Evolutionary conservation across 2,797 vertebrate genomes (phyloP), one percentile per base, ranked within the genome.

Genomic region (Spea hammondii): DNA sequence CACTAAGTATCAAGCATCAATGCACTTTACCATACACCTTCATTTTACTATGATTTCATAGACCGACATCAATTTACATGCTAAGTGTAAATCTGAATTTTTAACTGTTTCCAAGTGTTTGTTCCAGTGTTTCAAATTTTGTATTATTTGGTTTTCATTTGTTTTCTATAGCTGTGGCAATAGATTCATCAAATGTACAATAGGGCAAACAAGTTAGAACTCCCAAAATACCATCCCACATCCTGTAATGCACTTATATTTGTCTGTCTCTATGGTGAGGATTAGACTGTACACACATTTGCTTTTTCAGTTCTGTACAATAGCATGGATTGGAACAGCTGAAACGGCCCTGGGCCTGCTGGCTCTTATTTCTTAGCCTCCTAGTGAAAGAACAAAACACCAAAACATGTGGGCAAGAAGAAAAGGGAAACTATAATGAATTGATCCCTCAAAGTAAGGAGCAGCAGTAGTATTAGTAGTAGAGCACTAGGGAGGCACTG

Each of bases 221-320:
- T 81, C 46, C 69, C 54, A 77, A 68, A 77, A 72, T 81, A 68
- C 79, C 79, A 77, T 77, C 74, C 69, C 69, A 81, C 69, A 54
- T 72, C 68, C 72, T 67, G 65, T 62, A 62, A 71, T 59, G 32
- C 73, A 66, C 59, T 76, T 77, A 53, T 81, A 72, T 81, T 81
- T 76, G 70, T 81, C 79, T 81, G 79, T 81, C 64, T 81, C 79
- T 81, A 81, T 77, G 69, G 79, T 80, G 73, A 80, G 79, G 79
- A 80, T 81, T 81, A 81, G 68, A 72, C 62, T 8, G 71, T 62
- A 72, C 55, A 68, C 50, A 65, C 55, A 51, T 48, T 57, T n/a
- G 48, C 48, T 13, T 17, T 64, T 68, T 72, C 68, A 70, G 65
- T 51, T 76, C 13, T 76, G 53, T 54, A 57, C 14, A 49, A 59